Conservation (phyloP, 1,140 invertebrate species). For the Tetramorium alpestre region DNA sequence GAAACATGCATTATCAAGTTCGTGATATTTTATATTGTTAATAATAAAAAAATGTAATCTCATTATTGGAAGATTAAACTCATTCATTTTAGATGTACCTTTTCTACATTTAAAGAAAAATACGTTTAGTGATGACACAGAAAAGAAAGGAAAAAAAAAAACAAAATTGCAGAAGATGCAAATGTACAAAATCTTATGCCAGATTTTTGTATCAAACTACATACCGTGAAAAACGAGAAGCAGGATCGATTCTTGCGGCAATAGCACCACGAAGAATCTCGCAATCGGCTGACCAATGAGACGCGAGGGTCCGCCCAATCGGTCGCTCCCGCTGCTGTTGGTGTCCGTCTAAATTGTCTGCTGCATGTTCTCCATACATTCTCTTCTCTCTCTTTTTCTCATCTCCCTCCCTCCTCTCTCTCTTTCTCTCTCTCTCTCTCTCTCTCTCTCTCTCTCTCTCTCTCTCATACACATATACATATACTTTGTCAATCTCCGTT, state of each 20-base stretch:
- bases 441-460: background rate
- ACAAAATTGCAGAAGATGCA: background rate
- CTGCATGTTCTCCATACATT: background rate
- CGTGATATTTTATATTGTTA: background rate
- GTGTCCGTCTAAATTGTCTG: slow-evolving; percentile 31
- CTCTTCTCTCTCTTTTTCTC: slow-evolving; percentile 31
- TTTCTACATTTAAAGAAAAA: background rate
- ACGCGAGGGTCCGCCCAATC: slow-evolving; percentile 57
- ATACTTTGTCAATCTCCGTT: slow-evolving; percentile 1
- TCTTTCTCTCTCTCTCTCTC: background rate
- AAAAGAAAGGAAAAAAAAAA: background rate
- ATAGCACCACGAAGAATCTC: slow-evolving; percentile 14
- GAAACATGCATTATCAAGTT: background rate
- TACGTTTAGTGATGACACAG: background rate
- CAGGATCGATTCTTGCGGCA: slow-evolving; percentile 3
- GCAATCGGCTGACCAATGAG: slow-evolving; percentile 54
- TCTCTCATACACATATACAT: background rate
- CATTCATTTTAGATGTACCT: background rate
- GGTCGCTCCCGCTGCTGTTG: background rate
- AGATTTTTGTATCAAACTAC: background rate
- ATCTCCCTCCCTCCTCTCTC: background rate
- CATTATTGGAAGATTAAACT: background rate
- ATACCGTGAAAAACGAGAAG: background rate
- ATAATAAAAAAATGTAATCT: background rate
- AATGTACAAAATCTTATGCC: background rate